Evolutionary conservation across 2,113 vertebrate genomes (phyloP).

Genomic region (Nothobranchius kuhntae): DNA sequence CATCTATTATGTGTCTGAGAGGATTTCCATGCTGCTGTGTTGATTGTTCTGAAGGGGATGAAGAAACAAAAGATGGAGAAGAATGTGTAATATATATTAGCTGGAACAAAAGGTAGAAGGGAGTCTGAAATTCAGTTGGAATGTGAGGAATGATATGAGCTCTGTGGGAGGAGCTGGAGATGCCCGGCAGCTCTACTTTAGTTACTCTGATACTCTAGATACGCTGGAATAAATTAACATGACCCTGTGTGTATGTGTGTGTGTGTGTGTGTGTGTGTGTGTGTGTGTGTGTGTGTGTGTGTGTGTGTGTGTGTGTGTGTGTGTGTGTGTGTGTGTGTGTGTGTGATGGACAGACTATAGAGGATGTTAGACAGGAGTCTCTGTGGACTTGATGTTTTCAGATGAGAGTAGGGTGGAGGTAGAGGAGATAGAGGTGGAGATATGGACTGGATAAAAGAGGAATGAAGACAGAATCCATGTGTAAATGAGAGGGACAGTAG

Average conservation of each 20-base stretch:
- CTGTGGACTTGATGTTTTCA: too few species aligned
- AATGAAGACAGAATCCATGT: too few species aligned
- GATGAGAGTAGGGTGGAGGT: too few species aligned
- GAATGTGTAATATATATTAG: not conserved
- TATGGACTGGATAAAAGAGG: too few species aligned
- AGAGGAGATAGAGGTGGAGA: too few species aligned
- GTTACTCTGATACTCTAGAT: not conserved
- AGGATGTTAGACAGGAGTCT: too few species aligned
- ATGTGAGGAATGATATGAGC: slow-evolving; percentile 41
- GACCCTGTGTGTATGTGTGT: not conserved
- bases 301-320: not conserved
- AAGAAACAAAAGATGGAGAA: not conserved
- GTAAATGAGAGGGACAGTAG: too few species aligned
- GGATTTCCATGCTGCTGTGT: too few species aligned
- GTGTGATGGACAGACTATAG: too few species aligned
- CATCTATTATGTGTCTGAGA: too few species aligned
- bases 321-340: too few species aligned
- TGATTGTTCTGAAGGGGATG: not conserved
- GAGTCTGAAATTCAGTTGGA: slow-evolving; percentile 31
- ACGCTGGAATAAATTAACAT: not conserved
- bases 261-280: too few species aligned
- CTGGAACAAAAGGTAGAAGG: not conserved
- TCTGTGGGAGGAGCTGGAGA: slow-evolving; percentile 16
- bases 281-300: not conserved
- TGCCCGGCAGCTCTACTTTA: not conserved